Conservation (phyloP, 2,888 invertebrate genomes). For the Charanyca ferruginea region DNA sequence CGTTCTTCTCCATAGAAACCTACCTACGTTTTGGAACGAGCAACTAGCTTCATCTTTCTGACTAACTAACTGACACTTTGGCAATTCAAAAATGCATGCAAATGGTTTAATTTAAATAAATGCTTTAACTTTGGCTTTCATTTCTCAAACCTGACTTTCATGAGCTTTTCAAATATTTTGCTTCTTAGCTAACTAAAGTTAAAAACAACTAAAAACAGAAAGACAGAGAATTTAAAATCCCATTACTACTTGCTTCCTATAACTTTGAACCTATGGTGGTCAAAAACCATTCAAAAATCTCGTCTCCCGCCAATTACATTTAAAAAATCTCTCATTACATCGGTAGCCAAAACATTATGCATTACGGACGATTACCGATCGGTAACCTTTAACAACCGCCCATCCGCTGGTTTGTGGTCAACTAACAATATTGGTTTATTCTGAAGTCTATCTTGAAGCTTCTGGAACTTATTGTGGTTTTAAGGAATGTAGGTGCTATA, state of each 20-base stretch:
- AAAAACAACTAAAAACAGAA: too few species aligned
- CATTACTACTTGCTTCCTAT: not conserved
- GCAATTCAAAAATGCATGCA: too few species aligned
- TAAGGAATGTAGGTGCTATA: constrained; percentile 19
- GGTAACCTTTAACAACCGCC: constrained; percentile 11
- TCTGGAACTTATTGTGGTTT: constrained; percentile 36
- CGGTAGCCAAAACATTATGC: constrained; percentile 31
- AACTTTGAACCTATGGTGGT: constrained; percentile 11
- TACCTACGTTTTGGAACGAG: too few species aligned
- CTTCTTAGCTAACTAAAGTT: too few species aligned
- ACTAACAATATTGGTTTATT: constrained; percentile 61
- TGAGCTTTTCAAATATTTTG: too few species aligned
- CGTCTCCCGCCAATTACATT: constrained; percentile 3
- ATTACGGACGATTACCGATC: constrained; percentile 28
- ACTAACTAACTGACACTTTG: too few species aligned
- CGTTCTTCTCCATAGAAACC: too few species aligned
- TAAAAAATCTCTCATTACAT: constrained; percentile 24
- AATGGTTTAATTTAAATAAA: too few species aligned
- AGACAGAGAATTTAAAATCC: too few species aligned
- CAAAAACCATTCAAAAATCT: not conserved
- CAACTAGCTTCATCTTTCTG: too few species aligned
- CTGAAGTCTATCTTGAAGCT: constrained; percentile 1
- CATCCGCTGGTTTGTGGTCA: constrained; percentile 55
- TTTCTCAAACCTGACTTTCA: too few species aligned
- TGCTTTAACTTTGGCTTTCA: too few species aligned